Evolutionary conservation across 2,888 invertebrate species (phyloP).

Genomic region (Dryobotodes eremita): DNA sequence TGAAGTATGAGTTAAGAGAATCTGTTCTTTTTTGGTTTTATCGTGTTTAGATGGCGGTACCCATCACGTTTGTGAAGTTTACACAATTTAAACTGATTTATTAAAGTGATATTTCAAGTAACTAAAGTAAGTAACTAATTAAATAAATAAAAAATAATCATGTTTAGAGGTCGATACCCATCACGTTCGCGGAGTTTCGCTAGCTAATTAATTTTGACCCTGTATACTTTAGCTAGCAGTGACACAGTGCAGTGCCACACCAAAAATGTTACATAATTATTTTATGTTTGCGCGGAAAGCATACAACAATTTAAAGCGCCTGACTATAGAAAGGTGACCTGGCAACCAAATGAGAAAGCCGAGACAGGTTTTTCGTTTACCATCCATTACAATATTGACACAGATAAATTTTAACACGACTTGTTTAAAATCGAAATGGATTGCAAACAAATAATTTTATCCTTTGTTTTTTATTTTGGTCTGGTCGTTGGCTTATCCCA

Average conservation of each 20-base stretch:
- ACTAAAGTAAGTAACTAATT: too few species aligned
- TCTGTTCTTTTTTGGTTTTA: not conserved
- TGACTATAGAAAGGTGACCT: constrained; percentile 34
- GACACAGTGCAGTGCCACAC: not conserved
- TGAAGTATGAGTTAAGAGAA: not conserved
- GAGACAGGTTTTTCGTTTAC: constrained; percentile 9
- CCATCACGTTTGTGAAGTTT: not conserved
- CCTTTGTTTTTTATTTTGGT: constrained; percentile 6
- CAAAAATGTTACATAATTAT: not conserved
- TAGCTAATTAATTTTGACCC: not conserved
- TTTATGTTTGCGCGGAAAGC: not conserved
- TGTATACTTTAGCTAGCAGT: not conserved
- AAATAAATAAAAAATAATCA: too few species aligned
- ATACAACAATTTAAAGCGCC: not conserved
- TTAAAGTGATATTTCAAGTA: not conserved
- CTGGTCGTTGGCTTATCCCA: constrained; percentile 26
- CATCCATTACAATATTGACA: constrained; percentile 41
- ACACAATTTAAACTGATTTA: not conserved
- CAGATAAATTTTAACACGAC: not conserved
- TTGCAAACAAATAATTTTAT: constrained; percentile 5
- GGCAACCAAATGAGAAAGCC: constrained; percentile 48
- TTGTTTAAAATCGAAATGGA: constrained; percentile 43
- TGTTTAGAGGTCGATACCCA: not conserved
- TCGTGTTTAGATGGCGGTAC: not conserved
- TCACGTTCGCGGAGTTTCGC: not conserved